Base-by-base conservation (phyloP, 1,140 invertebrate genomes). In the Ceratina australensis region DNA sequence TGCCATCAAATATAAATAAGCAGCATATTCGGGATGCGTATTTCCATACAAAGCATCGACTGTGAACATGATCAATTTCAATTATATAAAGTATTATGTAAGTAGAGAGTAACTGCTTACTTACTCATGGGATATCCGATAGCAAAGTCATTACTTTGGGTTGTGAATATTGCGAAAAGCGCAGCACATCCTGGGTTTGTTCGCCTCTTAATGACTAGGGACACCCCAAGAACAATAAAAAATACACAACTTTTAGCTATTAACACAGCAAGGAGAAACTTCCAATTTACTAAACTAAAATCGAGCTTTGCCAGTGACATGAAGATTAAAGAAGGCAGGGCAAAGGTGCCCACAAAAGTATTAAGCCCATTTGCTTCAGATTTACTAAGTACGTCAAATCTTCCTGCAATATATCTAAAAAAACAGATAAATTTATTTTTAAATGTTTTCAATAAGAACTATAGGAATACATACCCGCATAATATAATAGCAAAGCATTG, bases 131-230 rank as follows among this genome's bases (percentile, higher is more conserved):
- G 98, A 93, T 97, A 98, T 76, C 98, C 98, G 83, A 99, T 95
- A 63, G 98, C 98, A 94, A 99, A 99, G 92, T 99, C 98, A 94
- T 99, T 99, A 89, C 97, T 98, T 89, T 99, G 98, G 0, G 98
- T 99, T 63, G 96, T 97, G 91, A 99, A 99, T 85, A 99, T 99
- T 26, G 97, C 97, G 94, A 97, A 98, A 24, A 99, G 93, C 18
- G 97, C 98, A 69, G 97, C 97, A 86, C 95, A 94, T 16, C 96
- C 97, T 75, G 96, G 94, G 92, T 98, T 96, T 7, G 95, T 89
- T 10, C 97, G 96, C 90, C 95, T 95, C 10, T 95, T 95, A 20
- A 97, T 94, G 42, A 98, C 87, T 67, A 98, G 84, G 3, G 96
- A 97, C 16, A 98, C 93, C 26, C 96, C 86, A 15, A 96, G 93